phyloP scores from a whole-genome alignment of 2,888 invertebrate genomes.

The Torymus tubicola region DNA sequence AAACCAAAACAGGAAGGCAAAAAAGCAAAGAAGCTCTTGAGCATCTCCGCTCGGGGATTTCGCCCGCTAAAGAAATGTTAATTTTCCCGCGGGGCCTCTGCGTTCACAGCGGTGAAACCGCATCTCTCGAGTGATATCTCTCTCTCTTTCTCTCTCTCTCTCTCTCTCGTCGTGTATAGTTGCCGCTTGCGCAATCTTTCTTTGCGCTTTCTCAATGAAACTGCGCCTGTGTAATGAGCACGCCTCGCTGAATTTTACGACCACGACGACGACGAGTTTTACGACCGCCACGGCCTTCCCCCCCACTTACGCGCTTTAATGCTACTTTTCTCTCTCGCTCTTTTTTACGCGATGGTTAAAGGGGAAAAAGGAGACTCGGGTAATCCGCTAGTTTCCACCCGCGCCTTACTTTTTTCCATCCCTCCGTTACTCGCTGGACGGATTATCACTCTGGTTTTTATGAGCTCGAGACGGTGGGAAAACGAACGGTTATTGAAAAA shows the following conservation, averaged over 20 bases:
- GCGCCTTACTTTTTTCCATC: neutral
- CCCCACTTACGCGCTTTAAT: neutral
- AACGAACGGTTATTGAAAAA: slow-evolving; percentile 17
- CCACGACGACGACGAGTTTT: slow-evolving; percentile 1
- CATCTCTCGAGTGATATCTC: slow-evolving; percentile 4
- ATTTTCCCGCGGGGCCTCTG: slow-evolving; percentile 6
- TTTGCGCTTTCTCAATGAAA: slow-evolving; percentile 31
- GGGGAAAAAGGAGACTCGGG: neutral
- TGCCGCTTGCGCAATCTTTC: no score
- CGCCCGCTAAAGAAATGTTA: slow-evolving; percentile 15
- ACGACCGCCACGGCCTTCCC: neutral
- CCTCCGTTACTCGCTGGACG: neutral
- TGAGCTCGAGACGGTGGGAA: neutral
- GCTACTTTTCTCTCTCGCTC: neutral
- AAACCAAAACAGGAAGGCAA: no score
- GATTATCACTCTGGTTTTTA: slow-evolving; percentile 7
- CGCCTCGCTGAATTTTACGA: slow-evolving; percentile 41
- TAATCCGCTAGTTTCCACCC: slow-evolving; percentile 12
- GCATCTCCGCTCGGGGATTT: neutral
- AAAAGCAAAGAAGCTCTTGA: no score
- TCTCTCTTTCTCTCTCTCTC: no score
- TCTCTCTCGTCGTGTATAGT: no score
- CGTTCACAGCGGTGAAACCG: neutral
- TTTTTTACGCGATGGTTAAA: neutral
- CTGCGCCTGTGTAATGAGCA: slow-evolving; percentile 31